phyloP scores from a whole-genome alignment of 1,140 invertebrate genomes.

The Drosophila gunungcola region DNA sequence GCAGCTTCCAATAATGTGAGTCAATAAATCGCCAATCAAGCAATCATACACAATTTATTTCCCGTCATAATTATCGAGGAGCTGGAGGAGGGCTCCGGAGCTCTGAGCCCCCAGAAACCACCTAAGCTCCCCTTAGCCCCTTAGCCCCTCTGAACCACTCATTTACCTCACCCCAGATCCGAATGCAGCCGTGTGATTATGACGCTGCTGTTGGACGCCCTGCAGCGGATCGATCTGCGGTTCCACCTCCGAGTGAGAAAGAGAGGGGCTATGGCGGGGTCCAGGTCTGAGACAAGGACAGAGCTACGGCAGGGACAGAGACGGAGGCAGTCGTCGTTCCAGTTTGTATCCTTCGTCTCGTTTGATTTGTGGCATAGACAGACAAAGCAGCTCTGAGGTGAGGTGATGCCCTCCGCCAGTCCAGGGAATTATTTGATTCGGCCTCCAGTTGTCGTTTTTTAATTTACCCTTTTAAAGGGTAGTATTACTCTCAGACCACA shows the following conservation, averaged over 20 bases:
- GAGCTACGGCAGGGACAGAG: constrained; percentile 1
- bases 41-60: constrained; percentile 84
- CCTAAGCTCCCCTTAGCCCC: background rate
- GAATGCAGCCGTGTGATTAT: constrained; percentile 77
- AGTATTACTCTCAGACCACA: too few relatives aligned
- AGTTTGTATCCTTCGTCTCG: constrained; percentile 58
- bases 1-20: constrained; percentile 83
- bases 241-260: constrained; percentile 25
- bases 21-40: constrained; percentile 84
- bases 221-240: constrained; percentile 62
- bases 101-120: background rate
- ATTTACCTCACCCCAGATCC: constrained; percentile 21
- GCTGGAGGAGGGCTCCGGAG: constrained; percentile 30
- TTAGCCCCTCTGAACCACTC: constrained; percentile 10
- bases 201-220: constrained; percentile 78
- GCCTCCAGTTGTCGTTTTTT: constrained; percentile 16
- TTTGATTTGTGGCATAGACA: constrained; percentile 80
- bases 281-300: constrained; percentile 23
- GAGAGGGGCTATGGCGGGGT: constrained; percentile 4
- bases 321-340: constrained; percentile 48
- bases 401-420: constrained; percentile 23
- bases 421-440: constrained; percentile 59
- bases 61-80: constrained; percentile 82
- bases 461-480: constrained; percentile 8
- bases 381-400: constrained; percentile 38